Evolutionary conservation across 2,888 invertebrate species (phyloP).

Genomic region (Vandiemenella viatica): DNA sequence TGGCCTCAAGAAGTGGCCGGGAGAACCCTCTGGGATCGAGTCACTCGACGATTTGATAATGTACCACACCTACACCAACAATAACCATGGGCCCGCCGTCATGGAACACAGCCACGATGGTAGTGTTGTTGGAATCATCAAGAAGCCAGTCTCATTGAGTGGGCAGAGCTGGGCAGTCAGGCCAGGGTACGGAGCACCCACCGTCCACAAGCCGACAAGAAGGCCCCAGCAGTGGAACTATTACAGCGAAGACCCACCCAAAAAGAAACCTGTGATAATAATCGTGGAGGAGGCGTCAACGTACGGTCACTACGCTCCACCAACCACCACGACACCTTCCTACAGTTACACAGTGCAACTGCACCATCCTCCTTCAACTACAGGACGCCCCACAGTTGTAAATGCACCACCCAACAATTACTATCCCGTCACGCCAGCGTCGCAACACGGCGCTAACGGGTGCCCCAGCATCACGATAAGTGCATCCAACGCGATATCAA

Average conservation of each 20-base stretch:
- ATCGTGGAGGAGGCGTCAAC: slow-evolving; percentile 1
- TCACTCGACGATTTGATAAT: slow-evolving; percentile 11
- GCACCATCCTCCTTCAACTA: background rate
- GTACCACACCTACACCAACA: slow-evolving; percentile 13
- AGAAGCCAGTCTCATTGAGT: slow-evolving; percentile 6
- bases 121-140: slow-evolving; percentile 4
- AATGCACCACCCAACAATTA: background rate
- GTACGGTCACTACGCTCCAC: background rate
- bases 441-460: too few species aligned
- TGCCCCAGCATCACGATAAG: slow-evolving; percentile 6
- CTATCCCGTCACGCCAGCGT: background rate
- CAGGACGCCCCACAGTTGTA: background rate
- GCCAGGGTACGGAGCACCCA: background rate
- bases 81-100: background rate
- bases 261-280: slow-evolving; percentile 7
- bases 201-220: background rate
- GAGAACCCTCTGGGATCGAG: slow-evolving; percentile 2
- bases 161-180: background rate
- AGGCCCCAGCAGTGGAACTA: too few species aligned
- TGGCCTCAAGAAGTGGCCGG: slow-evolving; percentile 8
- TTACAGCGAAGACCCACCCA: slow-evolving; percentile 9
- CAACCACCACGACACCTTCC: slow-evolving; percentile 4
- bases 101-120: slow-evolving; percentile 5
- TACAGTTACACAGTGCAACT: slow-evolving; percentile 4
- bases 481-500: background rate